Evolutionary conservation across 2,888 invertebrate genomes (phyloP).

Genomic region (Xylota segnis): DNA sequence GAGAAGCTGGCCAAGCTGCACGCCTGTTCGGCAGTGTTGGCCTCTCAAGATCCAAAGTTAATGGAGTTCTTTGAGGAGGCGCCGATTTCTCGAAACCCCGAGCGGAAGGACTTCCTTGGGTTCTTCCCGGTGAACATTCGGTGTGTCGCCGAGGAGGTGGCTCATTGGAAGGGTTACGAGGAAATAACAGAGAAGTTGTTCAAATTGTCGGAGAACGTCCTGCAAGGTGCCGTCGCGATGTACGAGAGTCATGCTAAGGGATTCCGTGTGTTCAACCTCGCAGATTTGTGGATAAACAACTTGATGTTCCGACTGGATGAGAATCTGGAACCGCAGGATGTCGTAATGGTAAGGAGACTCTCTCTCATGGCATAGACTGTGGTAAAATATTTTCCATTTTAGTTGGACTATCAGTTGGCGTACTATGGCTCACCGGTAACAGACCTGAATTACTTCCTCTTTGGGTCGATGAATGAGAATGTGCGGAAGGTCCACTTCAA

Average conservation of each 20-base stretch:
- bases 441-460: slow-evolving; percentile 83
- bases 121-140: slow-evolving; percentile 83
- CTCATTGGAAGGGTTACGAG: slow-evolving; percentile 83
- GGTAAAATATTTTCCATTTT: not conserved
- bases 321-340: slow-evolving; percentile 82
- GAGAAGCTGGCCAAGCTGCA: slow-evolving; percentile 86
- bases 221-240: slow-evolving; percentile 81
- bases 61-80: slow-evolving; percentile 82
- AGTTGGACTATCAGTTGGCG: slow-evolving; percentile 83
- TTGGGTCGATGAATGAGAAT: slow-evolving; percentile 83
- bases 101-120: slow-evolving; percentile 82
- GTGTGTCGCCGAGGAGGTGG: slow-evolving; percentile 82
- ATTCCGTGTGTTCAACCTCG: slow-evolving; percentile 82
- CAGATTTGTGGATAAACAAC: slow-evolving; percentile 83
- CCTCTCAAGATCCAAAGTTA: slow-evolving; percentile 80
- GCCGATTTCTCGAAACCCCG: slow-evolving; percentile 83
- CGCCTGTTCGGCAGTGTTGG: slow-evolving; percentile 85
- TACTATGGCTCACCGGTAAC: slow-evolving; percentile 83
- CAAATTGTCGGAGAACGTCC: slow-evolving; percentile 81
- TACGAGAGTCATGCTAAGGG: slow-evolving; percentile 80
- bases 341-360: slow-evolving; percentile 80
- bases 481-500: slow-evolving; percentile 82
- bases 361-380: not conserved
- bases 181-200: slow-evolving; percentile 83
- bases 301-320: slow-evolving; percentile 82